Evolutionary conservation across 2,113 vertebrate species (phyloP), one percentile per base, ranked within the genome.

Genomic region (Oophaga pumilio): DNA sequence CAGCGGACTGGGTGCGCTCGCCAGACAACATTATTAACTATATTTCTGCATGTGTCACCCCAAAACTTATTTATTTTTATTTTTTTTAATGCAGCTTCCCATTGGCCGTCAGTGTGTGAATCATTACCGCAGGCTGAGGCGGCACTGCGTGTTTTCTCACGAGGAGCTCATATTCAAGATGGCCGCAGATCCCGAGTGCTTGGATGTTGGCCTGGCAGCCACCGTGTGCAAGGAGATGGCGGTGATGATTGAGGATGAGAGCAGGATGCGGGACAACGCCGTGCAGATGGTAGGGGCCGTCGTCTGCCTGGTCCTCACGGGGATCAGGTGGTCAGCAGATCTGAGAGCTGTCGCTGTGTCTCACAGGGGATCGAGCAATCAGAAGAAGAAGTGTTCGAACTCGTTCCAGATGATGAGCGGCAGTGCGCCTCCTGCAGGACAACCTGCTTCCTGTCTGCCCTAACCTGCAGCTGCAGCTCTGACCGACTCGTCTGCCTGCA

Each of bases 101-200:
- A 93, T 99, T 89, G 98, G 98, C 1, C 97, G 97, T 59, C 98
- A 99, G 91, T 99, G 97, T 89, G 98, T 99, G 50, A 96, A 94
- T 43, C 98, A 99, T 91, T 99, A 99, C 90, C 94, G 97, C 0
- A 94, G 97, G 2, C 93, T 99, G 7, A 97, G 96, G 7, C 96
- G 98, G 24, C 96, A 99, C 90, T 99, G 98, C 43, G 98, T 99
- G 4, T 99, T 99, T 92, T 99, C 98, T 59, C 98, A 99, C 0
- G 98, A 99, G 82, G 98, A 99, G 89, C 95, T 99, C 18, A 95
- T 99, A 90, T 99, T 98, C 93, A 99, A 99, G 93, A 99, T 99
- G 98, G 97, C 97, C 0, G 96, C 98, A 1, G 97, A 99, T 89
- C 97, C 98, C 0, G 98, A 99, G 88, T 97, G 96, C 90, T 91